A percentile compares a stretch with the other conserved stretches of the same genome.
These are phyloP conservation scores for Drosophila longiperda DNA, from an alignment of 2,888 invertebrate species.

Conservation along the genomic window DNA sequence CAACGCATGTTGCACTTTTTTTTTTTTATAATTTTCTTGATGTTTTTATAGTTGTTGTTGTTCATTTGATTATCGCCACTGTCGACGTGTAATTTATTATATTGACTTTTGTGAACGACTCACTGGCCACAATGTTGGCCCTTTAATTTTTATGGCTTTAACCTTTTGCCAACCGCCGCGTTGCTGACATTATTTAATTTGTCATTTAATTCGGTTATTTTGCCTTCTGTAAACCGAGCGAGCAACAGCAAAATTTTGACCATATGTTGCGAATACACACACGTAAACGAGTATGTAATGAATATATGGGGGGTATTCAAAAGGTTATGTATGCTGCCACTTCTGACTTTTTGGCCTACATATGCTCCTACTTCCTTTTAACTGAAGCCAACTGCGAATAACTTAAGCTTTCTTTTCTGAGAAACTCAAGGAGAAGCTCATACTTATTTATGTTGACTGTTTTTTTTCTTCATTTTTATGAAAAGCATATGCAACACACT, in stretches of 20 bases:
- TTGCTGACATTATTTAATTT: conserved; percentile 80
- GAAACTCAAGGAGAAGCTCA: conserved; percentile 26
- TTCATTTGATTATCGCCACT: conserved; percentile 81
- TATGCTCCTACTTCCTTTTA: conserved; percentile 50
- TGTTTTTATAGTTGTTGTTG: conserved; percentile 50
- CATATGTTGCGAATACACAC: conserved; percentile 49
- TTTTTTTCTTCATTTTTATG: not conserved
- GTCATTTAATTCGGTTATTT: conserved; percentile 72
- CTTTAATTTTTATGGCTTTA: conserved; percentile 81
- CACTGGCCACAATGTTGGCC: conserved; percentile 40
- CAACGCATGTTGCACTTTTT: conserved; percentile 76
- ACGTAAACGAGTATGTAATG: conserved; percentile 54
- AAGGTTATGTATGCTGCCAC: conserved; percentile 35
- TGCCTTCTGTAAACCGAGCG: conserved; percentile 38
- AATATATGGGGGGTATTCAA: conserved; percentile 52
- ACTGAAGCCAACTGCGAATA: conserved; percentile 40
- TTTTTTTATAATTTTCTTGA: conserved; percentile 19
- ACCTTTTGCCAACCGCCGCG: conserved; percentile 78
- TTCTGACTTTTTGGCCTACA: conserved; percentile 68
- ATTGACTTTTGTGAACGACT: conserved; percentile 66
- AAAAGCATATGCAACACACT: not conserved
- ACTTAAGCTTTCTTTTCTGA: conserved; percentile 41
- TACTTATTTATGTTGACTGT: not conserved
- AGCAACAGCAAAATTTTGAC: conserved; percentile 13
- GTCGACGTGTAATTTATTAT: conserved; percentile 81